These are phyloP conservation scores for Myotis myotis DNA, from an alignment of 2,797 vertebrate genomes.

Conservation along the genomic window DNA sequence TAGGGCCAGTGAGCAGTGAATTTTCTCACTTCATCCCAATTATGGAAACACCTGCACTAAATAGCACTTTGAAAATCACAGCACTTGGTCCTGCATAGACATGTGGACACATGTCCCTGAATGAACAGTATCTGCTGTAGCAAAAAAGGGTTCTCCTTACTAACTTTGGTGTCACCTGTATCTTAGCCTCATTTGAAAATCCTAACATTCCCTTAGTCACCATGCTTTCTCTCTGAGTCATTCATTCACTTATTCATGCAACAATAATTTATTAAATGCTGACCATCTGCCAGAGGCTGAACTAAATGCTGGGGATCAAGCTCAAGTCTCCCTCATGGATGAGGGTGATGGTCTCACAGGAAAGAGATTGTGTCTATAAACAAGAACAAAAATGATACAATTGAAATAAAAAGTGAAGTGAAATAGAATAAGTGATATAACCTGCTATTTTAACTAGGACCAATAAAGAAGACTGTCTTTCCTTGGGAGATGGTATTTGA, in stretches of 20 bases:
- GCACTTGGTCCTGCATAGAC: slow-evolving; percentile 62
- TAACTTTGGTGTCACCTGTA: not conserved
- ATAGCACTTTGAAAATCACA: slow-evolving; percentile 78
- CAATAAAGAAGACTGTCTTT: not conserved
- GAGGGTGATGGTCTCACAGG: not conserved
- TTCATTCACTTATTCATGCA: slow-evolving; percentile 1
- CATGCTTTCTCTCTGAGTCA: not conserved
- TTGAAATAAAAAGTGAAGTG: not conserved
- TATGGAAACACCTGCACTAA: slow-evolving; percentile 80
- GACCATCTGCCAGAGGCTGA: not conserved
- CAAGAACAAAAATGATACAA: not conserved
- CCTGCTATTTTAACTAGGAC: not conserved
- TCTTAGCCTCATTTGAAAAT: slow-evolving; percentile 31
- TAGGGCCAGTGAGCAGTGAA: slow-evolving; percentile 76
- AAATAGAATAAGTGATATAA: not conserved
- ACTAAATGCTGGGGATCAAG: not conserved
- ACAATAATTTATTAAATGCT: not conserved
- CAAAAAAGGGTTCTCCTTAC: not conserved
- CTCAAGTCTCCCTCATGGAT: not conserved
- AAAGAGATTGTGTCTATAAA: not conserved
- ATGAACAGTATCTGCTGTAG: not conserved
- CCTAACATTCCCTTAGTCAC: not conserved
- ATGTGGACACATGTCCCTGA: slow-evolving; percentile 57
- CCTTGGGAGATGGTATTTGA: not conserved
- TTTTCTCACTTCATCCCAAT: slow-evolving; percentile 77